Conservation (phyloP, 2,113 vertebrate genomes). For the Rhea americana region DNA sequence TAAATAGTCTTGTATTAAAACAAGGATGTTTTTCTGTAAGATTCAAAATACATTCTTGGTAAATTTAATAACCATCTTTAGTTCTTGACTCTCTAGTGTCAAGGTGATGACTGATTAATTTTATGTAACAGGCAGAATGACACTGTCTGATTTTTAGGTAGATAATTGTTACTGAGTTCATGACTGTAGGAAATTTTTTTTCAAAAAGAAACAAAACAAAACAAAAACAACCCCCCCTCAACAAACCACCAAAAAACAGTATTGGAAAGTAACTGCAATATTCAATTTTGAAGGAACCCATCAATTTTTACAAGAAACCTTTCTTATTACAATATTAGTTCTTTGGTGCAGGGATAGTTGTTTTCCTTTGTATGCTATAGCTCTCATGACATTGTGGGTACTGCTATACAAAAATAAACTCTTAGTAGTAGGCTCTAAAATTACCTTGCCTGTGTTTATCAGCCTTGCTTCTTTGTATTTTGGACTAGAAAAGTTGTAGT, state of each 20-base stretch:
- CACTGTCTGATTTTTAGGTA: neutral
- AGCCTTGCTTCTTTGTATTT: neutral
- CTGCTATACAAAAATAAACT: neutral
- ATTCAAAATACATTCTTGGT: neutral
- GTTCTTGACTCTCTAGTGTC: neutral
- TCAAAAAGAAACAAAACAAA: too few species aligned
- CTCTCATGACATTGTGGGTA: neutral
- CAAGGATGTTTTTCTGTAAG: neutral
- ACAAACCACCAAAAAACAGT: neutral
- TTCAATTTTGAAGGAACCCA: neutral
- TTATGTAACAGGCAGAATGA: neutral
- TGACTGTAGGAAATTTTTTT: neutral
- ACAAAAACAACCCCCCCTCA: too few species aligned
- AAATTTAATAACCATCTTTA: neutral
- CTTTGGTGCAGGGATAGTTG: neutral
- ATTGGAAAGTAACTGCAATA: neutral
- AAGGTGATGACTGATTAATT: neutral
- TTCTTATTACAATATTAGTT: neutral
- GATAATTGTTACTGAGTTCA: neutral
- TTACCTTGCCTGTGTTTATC: neutral
- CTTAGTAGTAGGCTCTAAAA: neutral
- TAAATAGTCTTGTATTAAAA: neutral
- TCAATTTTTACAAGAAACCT: neutral
- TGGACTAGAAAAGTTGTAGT: neutral
- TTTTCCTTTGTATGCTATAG: neutral